Evolutionary conservation across 2,113 vertebrate genomes (phyloP).

Genomic region (Malurus cyaneus): DNA sequence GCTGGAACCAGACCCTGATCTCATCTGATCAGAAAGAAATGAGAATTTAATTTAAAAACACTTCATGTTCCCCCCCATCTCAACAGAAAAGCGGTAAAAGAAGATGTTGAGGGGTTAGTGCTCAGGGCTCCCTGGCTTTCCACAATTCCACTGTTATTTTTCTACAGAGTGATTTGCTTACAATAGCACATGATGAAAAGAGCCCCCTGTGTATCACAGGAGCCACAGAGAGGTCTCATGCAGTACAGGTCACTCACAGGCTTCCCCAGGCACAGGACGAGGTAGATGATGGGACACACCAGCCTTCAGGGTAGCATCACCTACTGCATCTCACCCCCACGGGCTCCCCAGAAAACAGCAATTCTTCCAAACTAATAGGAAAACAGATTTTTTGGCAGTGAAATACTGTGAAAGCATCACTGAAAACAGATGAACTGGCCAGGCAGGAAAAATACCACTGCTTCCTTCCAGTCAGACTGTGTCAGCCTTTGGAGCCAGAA

Average conservation of each 20-base stretch:
- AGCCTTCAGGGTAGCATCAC: background rate
- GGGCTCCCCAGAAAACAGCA: background rate
- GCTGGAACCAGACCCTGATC: background rate
- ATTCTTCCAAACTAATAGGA: background rate
- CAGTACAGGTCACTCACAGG: background rate
- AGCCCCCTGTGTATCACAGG: accelerated
- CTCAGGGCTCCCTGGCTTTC: background rate
- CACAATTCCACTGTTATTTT: background rate
- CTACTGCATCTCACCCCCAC: background rate
- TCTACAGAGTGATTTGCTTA: background rate
- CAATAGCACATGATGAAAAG: background rate
- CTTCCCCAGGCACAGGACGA: background rate
- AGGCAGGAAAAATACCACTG: background rate
- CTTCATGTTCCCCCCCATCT: background rate
- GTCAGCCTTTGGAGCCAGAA: background rate
- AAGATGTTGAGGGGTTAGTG: background rate
- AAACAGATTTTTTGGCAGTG: background rate
- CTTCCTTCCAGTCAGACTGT: background rate
- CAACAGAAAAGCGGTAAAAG: background rate
- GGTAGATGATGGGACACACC: background rate
- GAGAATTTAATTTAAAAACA: background rate
- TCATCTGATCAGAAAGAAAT: background rate
- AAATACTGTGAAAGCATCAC: background rate
- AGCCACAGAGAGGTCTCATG: background rate
- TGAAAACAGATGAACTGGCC: background rate